phyloP scores from a whole-genome alignment of 2,113 vertebrate species.

The Boulengerochromis microlepis region DNA sequence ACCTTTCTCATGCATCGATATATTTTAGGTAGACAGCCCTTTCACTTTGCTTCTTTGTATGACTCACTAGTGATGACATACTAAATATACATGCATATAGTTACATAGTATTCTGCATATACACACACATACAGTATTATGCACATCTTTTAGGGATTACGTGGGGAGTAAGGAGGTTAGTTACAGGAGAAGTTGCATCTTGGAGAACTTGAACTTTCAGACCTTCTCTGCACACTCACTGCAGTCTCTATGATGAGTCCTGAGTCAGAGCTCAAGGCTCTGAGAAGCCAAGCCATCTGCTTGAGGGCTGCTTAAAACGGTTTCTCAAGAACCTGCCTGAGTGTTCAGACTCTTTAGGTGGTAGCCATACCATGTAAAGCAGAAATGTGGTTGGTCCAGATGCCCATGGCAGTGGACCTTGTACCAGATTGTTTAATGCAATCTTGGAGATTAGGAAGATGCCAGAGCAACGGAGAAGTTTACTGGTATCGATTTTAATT shows the following conservation, averaged over 20 bases:
- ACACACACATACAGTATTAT: neutral
- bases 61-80: neutral
- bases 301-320: neutral
- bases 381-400: neutral
- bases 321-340: neutral
- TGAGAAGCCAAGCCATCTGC: neutral
- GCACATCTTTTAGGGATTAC: neutral
- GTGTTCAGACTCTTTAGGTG: neutral
- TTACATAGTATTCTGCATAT: neutral
- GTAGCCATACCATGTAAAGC: neutral
- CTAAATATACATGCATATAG: neutral
- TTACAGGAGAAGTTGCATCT: neutral
- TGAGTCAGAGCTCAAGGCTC: neutral
- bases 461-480: neutral
- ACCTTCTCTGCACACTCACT: neutral
- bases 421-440: neutral
- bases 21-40: neutral
- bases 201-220: neutral
- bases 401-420: neutral
- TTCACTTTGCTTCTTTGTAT: neutral
- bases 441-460: neutral
- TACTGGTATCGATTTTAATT: neutral
- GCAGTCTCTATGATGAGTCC: neutral
- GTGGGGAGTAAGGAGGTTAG: neutral
- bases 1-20: neutral